A percentile compares a stretch with the other conserved stretches of the same genome.
Evolutionary conservation across 2,113 vertebrate species (phyloP).

Genomic region (Colius striatus): DNA sequence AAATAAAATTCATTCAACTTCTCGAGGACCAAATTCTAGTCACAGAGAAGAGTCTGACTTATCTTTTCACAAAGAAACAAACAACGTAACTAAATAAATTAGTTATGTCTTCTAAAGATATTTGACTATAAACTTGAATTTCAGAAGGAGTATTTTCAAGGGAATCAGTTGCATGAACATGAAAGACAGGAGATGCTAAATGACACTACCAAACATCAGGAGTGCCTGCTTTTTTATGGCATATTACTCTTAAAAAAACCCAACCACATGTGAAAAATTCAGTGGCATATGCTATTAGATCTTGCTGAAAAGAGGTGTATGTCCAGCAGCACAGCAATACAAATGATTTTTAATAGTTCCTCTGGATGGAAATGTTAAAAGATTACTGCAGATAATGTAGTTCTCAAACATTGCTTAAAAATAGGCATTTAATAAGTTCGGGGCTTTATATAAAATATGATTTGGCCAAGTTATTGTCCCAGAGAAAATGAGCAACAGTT

Average conservation of each 20-base stretch:
- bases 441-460: not conserved
- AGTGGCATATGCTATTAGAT: not conserved
- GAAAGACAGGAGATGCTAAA: not conserved
- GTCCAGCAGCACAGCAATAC: not conserved
- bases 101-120: not conserved
- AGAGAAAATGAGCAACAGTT: conserved; percentile 60
- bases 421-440: not conserved
- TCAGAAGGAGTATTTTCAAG: not conserved
- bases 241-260: not conserved
- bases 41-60: not conserved
- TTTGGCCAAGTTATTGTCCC: conserved; percentile 47
- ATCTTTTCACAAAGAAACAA: not conserved
- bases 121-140: not conserved
- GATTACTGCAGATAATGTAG: not conserved
- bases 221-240: not conserved
- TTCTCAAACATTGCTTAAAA: conserved; percentile 7
- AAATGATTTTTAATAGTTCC: not conserved
- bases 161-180: not conserved
- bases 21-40: not conserved
- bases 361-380: not conserved
- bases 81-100: not conserved
- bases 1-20: not conserved
- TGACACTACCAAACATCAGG: not conserved
- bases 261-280: not conserved
- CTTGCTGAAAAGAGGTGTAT: not conserved